These are phyloP conservation scores for Lissocephala sabroskyi DNA, from an alignment of 2,888 invertebrate genomes.

Conservation along the genomic window DNA sequence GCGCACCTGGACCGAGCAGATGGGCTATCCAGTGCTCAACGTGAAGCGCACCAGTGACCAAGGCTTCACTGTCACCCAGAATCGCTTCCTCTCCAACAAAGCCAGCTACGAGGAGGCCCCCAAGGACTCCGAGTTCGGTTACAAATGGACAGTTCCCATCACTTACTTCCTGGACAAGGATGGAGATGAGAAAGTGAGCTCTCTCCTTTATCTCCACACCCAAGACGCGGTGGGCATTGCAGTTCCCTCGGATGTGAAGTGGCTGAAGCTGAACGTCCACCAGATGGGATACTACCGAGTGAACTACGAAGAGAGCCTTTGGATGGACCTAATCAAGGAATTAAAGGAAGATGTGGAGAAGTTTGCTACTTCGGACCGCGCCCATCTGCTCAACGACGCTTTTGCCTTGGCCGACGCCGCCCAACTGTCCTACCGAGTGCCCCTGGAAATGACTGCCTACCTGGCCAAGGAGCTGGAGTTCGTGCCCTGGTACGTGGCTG, in stretches of 20 bases:
- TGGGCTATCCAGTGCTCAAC: slow-evolving; percentile 91
- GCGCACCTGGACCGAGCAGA: slow-evolving; percentile 97
- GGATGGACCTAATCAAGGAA: slow-evolving; percentile 73
- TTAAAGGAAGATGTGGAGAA: slow-evolving; percentile 47
- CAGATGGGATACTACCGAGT: slow-evolving; percentile 91
- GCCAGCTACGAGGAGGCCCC: slow-evolving; percentile 72
- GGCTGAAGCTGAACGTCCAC: slow-evolving; percentile 87
- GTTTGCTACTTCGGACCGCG: slow-evolving; percentile 79
- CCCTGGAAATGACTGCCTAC: slow-evolving; percentile 81
- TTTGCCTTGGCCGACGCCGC: slow-evolving; percentile 85
- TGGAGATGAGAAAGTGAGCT: slow-evolving; percentile 51
- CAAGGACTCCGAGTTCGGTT: slow-evolving; percentile 74
- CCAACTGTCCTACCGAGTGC: slow-evolving; percentile 77
- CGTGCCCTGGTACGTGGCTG: slow-evolving; percentile 84
- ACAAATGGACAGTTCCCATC: slow-evolving; percentile 88
- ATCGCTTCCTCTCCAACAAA: slow-evolving; percentile 81
- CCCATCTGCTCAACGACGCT: slow-evolving; percentile 85
- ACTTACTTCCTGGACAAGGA: slow-evolving; percentile 78
- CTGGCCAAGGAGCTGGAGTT: slow-evolving; percentile 78
- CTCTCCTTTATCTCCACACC: slow-evolving; percentile 52
- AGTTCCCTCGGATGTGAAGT: slow-evolving; percentile 72
- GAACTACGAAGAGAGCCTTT: slow-evolving; percentile 81
- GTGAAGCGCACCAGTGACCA: slow-evolving; percentile 71
- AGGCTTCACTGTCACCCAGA: slow-evolving; percentile 77
- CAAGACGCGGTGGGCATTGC: slow-evolving; percentile 30